Percentiles rank a stretch among this genome's conserved stretches.
These are phyloP conservation scores for Tragelaphus imberbis DNA, from an alignment of 2,113 vertebrate species.

Conservation along the genomic window DNA sequence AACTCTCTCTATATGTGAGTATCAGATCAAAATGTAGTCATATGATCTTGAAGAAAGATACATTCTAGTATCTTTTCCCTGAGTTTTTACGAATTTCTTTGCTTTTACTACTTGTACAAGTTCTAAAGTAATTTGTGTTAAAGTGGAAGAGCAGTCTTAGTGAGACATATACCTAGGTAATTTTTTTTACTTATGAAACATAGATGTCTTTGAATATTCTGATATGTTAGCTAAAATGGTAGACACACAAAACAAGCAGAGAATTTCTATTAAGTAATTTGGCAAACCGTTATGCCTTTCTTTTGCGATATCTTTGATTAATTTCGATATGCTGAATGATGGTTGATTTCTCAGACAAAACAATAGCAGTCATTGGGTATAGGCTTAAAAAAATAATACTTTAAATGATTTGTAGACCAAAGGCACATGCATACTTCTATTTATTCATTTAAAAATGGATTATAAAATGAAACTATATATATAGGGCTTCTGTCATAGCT, in stretches of 20 bases:
- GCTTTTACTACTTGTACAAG: background rate
- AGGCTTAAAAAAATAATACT: background rate
- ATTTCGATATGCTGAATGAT: background rate
- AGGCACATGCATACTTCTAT: background rate
- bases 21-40: background rate
- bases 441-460: background rate
- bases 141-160: background rate
- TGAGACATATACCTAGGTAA: background rate
- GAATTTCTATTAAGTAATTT: background rate
- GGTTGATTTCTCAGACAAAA: background rate
- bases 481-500: background rate
- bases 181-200: background rate
- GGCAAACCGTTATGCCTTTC: background rate
- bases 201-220: background rate
- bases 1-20: background rate
- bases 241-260: background rate
- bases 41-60: background rate
- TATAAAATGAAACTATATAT: background rate
- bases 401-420: background rate
- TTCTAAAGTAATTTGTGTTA: background rate
- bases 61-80: background rate
- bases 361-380: background rate
- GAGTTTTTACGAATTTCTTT: background rate
- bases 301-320: background rate
- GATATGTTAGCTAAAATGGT: background rate